Conservation (phyloP, 2,113 vertebrate genomes). For the Gadus chalcogrammus region DNA sequence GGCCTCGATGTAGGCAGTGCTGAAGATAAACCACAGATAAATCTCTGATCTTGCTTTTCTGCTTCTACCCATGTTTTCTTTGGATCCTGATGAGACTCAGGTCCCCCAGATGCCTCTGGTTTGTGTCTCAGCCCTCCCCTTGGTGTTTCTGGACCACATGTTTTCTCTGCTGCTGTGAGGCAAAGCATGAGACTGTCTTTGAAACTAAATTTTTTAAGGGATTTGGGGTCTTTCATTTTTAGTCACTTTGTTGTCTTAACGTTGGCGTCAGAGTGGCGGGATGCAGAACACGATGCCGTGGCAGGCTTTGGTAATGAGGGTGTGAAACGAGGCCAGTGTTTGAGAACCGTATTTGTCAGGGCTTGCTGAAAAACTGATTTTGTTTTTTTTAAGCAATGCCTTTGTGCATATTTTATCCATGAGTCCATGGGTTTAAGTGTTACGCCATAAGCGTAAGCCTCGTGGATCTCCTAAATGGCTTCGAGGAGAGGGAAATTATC, state of each 20-base stretch:
- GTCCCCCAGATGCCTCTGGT: slow-evolving; percentile 5
- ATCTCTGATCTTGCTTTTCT: slow-evolving; percentile 14
- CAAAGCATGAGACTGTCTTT: slow-evolving; percentile 24
- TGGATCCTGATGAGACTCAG: slow-evolving; percentile 25
- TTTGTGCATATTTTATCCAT: no score
- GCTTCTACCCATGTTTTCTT: slow-evolving; percentile 12
- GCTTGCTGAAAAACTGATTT: no score
- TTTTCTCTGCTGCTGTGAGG: slow-evolving; percentile 29
- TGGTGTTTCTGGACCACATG: slow-evolving; percentile 15
- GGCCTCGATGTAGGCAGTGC: not conserved
- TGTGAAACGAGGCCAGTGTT: no score
- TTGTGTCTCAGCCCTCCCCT: not conserved
- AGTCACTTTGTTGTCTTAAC: slow-evolving; percentile 1
- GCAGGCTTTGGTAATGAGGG: no score
- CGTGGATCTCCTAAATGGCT: no score
- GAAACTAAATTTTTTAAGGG: slow-evolving; percentile 4
- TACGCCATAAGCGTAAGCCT: no score
- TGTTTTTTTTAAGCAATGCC: no score
- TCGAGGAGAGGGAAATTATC: no score
- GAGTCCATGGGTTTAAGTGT: no score
- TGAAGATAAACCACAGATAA: not conserved
- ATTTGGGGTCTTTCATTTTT: slow-evolving; percentile 10
- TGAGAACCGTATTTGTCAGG: no score
- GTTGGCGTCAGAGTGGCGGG: not conserved
- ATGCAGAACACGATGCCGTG: not conserved